Evolutionary conservation across 2,113 vertebrate species (phyloP).

Genomic region (Pionites leucogaster): DNA sequence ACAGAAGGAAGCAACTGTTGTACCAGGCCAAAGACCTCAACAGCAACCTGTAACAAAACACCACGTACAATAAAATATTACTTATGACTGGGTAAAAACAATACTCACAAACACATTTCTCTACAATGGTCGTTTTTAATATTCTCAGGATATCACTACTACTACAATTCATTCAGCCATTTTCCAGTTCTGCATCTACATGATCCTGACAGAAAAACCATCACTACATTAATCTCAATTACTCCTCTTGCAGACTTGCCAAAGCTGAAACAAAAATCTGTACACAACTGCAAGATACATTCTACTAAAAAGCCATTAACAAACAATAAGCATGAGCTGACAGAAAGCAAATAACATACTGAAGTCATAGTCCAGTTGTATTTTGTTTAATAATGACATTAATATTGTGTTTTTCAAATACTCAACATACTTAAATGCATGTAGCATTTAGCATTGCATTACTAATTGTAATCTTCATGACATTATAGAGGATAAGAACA

Average conservation of each 20-base stretch:
- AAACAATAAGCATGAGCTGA: not conserved
- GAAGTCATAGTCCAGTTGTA: not conserved
- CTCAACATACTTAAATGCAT: not conserved
- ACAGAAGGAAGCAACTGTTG: slow-evolving; percentile 95
- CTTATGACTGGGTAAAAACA: not conserved
- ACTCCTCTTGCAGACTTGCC: not conserved
- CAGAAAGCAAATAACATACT: not conserved
- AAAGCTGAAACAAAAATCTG: not conserved
- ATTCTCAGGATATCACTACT: not conserved
- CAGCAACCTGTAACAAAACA: slow-evolving; percentile 84
- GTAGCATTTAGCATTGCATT: rapidly evolving
- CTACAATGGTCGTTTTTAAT: not conserved
- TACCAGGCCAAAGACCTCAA: slow-evolving; percentile 96
- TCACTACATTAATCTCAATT: not conserved
- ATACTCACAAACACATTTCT: not conserved
- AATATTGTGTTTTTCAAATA: not conserved
- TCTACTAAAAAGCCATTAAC: not conserved
- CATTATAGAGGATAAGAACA: not conserved
- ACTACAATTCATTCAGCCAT: not conserved
- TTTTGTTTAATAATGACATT: not conserved
- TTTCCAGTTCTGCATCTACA: not conserved
- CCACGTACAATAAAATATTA: not conserved
- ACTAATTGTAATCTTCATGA: not conserved
- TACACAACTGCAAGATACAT: not conserved
- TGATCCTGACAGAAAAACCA: not conserved